Percentiles rank a stretch among this genome's conserved stretches.
phyloP scores from a whole-genome alignment of 2,113 vertebrate genomes.

The Stegostoma tigrinum region DNA sequence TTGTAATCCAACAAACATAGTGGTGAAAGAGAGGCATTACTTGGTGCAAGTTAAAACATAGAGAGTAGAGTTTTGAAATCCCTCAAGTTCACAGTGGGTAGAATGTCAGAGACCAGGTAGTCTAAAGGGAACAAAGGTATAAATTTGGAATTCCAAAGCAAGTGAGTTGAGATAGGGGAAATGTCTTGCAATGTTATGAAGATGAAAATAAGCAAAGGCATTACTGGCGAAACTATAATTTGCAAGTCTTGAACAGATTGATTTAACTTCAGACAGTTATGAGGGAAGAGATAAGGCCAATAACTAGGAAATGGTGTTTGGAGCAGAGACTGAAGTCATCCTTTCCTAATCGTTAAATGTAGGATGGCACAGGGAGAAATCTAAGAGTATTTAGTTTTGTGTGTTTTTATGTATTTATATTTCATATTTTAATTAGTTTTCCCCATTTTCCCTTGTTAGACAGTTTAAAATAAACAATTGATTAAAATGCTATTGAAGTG shows the following conservation, averaged over 20 bases:
- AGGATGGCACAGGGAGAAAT: not conserved
- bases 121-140: not conserved
- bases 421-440: not conserved
- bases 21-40: no score
- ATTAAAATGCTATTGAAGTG: not conserved
- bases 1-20: no score
- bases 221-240: not conserved
- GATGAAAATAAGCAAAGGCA: not conserved
- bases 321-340: not conserved
- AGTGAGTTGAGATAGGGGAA: no score
- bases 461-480: not conserved
- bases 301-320: not conserved
- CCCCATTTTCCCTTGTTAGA: not conserved
- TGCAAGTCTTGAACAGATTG: not conserved
- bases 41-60: no score
- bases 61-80: no score
- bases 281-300: not conserved
- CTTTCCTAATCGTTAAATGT: not conserved
- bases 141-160: not conserved
- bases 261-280: not conserved
- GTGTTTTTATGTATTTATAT: not conserved
- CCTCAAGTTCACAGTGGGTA: no score
- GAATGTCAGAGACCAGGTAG: not conserved
- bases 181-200: not conserved
- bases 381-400: not conserved